Evolutionary conservation across 1,140 invertebrate genomes (phyloP), one percentile per base, ranked within the genome.

Genomic region (Cyclargus thomasi): DNA sequence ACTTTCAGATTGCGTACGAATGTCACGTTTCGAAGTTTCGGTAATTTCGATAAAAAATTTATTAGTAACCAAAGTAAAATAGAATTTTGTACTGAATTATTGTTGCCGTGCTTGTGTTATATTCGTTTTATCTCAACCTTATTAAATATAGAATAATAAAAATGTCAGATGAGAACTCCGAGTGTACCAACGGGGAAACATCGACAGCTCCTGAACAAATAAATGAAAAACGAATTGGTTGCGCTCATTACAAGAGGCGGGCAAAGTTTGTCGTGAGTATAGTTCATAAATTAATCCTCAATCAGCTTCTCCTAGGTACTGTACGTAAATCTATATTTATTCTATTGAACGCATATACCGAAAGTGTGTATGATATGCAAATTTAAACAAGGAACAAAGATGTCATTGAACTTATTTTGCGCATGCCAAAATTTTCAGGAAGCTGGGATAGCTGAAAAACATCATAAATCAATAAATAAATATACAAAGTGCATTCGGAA

Each of bases 201-300:
- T 70, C 70, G 20, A 57, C 63, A 39, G 71, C 69, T 11, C 68
- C 65, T 21, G 80, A 83, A 71, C 70, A 79, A 69, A 79, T 69
- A 63, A 71, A 63, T 72, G 86, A 88, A 78, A 92, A 92, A 84
- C 83, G 88, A 21, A 86, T 92, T 76, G 95, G 95, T 53, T 96
- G 95, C 85, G 93, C 93, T 64, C 95, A 96, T 88, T 96, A 96
- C 73, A 95, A 95, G 79, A 92, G 95, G 77, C 93, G 94, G 79
- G 95, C 95, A 4, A 96, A 96, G 91, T 96, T 96, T 91, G 95
- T 96, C 87, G 95, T 95, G 90, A 93, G 93, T 92, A 73, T 59
- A 35, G n/a, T 47, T 36, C 3, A 59, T 18, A 23, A 20, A 53
- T 22, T 22, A 21, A 47, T 67, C 57, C 11, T 47, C 17, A 23